Base-by-base conservation (phyloP, 1,140 invertebrate genomes). In the Penaeus vannamei region DNA sequence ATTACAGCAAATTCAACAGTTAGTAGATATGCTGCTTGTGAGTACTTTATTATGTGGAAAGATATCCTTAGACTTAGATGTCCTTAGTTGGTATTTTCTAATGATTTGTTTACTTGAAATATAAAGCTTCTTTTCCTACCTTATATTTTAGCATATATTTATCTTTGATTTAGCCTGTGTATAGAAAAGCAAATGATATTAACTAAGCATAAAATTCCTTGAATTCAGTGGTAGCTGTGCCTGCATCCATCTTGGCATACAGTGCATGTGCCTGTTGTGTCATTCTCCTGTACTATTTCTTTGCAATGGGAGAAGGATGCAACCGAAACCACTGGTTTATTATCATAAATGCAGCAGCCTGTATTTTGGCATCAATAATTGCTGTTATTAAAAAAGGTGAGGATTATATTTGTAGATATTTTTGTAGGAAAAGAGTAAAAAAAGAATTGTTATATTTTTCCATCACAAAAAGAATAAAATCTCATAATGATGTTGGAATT, bases 311-410 rank as follows among this genome's bases (percentile, higher is more conserved):
- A 53, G 91, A 91, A 77, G 91, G 91, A 19, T 93, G 93, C 64
- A 89, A 82, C 72, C 86, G 90, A 19, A 93, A 93, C 86, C 92
- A 92, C 79, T 91, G 92, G 66, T 92, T 93, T 59, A 93, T 93
- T 72, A 86, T 92, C 66, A 88, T 93, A n/a, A 93, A 92, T 77
- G 89, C 91, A 29, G 89, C 86, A 12, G 86, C 92, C 17, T 92
- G 92, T 66, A 85, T 93, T 80, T 19, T 92, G 7, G 91, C 92
- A 53, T 92, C 92, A 0, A 84, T 92, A 23, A 91, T 93, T 46
- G 91, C 93, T 23, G 90, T 92, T 17, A 86, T 92, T 26, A 90
- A 89, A 20, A 88, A 85, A 87, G 90, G 91, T 91, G 61, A 88
- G 88, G 77, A n/a, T 53, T 76, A 72, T 69, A 83, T 62, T 60